Evolutionary conservation across 2,888 invertebrate genomes (phyloP), one percentile per base, ranked within the genome.

Genomic region (Muschampia plurimacula): DNA sequence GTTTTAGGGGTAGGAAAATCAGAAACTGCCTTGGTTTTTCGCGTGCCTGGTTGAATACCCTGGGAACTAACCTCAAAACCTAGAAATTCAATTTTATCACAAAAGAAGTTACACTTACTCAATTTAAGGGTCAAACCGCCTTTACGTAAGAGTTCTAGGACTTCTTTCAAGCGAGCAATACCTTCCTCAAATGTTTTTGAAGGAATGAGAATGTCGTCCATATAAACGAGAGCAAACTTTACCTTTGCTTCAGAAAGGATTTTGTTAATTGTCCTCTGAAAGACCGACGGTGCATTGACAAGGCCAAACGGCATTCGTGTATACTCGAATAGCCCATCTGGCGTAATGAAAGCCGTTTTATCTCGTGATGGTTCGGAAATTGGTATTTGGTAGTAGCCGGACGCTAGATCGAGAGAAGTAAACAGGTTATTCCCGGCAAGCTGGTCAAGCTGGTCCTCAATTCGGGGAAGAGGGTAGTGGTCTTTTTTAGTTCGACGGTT

Each of bases 161-260:
- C 52, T 9, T 52, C 52, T 9, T 9, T 22, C 2, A 52, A 52
- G 0, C 52, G 22, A 22, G 22, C 52, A 8, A 52, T 22, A 15
- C 52, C 52, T 22, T 52, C 52, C 0, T 52, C 52, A 15, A 52
- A 22, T 0, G 22, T 52, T 52, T 52, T 52, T 9, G 22, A 22
- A 52, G 52, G 52, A 2, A 52, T 52, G 9, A 52, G 52, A 22
- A 52, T 52, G 52, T 52, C 52, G 52, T 52, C 52, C 52, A 52
- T 52, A 9, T 52, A 52, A 9, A 52, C 52, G 52, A 52, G 22
- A 2, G 52, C 52, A 22, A 22, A 52, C n/a, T 52, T 52, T 22
- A 52, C 15, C 9, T 52, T 52, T 9, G 52, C 52, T 22, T 52
- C 52, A 2, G 22, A 22, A 9, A 52, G 52, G 22, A 52, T 52